A percentile compares a stretch with the other conserved stretches of the same genome.
phyloP scores from a whole-genome alignment of 2,888 invertebrate genomes.

The Pollenia amentaria region DNA sequence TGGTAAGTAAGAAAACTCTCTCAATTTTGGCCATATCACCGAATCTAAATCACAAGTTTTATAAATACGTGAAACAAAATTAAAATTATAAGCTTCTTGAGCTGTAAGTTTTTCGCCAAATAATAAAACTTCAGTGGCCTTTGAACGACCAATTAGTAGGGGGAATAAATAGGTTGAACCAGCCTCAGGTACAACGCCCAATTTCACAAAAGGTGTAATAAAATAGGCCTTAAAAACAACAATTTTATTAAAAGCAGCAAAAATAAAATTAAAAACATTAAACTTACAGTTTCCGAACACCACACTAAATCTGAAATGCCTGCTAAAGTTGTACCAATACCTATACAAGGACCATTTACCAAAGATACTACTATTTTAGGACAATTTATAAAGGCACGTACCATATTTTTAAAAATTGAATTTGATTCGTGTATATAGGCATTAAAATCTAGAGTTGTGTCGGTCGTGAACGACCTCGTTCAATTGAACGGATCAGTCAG shows the following conservation, averaged over 20 bases:
- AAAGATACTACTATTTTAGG: conserved; percentile 94
- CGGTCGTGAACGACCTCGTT: too few relatives aligned
- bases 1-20: conserved; percentile 86
- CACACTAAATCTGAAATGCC: conserved; percentile 95
- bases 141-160: conserved; percentile 91
- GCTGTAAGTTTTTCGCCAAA: conserved; percentile 92
- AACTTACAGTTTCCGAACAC: conserved; percentile 90
- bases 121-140: conserved; percentile 88
- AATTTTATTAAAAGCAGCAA: background rate
- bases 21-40: conserved; percentile 87
- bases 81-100: conserved; percentile 90
- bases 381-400: conserved; percentile 92
- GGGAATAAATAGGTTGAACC: conserved; percentile 95
- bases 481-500: too few relatives aligned
- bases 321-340: conserved; percentile 91
- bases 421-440: conserved; percentile 79
- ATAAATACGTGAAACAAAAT: conserved; percentile 92
- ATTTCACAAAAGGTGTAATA: conserved; percentile 92
- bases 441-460: too few relatives aligned
- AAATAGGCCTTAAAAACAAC: conserved; percentile 90
- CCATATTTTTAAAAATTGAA: conserved; percentile 86
- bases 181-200: conserved; percentile 95
- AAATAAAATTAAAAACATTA: background rate
- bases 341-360: conserved; percentile 97
- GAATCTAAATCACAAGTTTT: conserved; percentile 87